A percentile compares a stretch with the other conserved stretches of the same genome.
phyloP scores from a whole-genome alignment of 2,888 invertebrate species.

The Machimus rusticus region DNA sequence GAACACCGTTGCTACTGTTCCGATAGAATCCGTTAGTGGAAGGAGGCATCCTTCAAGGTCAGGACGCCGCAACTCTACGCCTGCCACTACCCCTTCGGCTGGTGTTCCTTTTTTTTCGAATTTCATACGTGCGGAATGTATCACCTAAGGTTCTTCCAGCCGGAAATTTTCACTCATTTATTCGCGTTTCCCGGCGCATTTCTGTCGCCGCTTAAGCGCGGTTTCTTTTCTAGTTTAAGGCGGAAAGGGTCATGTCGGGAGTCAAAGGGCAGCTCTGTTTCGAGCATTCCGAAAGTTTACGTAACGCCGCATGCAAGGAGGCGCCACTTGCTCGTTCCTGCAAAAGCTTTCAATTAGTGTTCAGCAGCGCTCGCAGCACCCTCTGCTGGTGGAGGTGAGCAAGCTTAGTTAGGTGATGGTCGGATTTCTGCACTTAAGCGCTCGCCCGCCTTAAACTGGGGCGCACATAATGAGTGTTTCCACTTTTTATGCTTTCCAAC shows the following conservation, averaged over 20 bases:
- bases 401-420: background rate
- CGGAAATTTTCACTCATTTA: background rate
- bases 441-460: conserved; percentile 18
- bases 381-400: background rate
- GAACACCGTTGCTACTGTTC: background rate
- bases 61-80: background rate
- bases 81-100: background rate
- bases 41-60: background rate
- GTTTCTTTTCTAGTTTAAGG: background rate
- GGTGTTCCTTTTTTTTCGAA: background rate
- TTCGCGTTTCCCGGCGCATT: background rate
- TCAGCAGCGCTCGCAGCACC: background rate
- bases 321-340: background rate
- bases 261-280: conserved; percentile 5
- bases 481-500: background rate
- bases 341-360: conserved; percentile 34
- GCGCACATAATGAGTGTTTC: conserved; percentile 23
- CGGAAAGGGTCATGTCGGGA: background rate
- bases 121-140: background rate
- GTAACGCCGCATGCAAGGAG: background rate
- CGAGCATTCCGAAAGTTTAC: background rate
- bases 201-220: background rate
- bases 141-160: background rate
- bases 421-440: conserved; percentile 22
- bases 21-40: background rate